phyloP scores from a whole-genome alignment of 1,140 invertebrate genomes.

The Danaus plexippus region DNA sequence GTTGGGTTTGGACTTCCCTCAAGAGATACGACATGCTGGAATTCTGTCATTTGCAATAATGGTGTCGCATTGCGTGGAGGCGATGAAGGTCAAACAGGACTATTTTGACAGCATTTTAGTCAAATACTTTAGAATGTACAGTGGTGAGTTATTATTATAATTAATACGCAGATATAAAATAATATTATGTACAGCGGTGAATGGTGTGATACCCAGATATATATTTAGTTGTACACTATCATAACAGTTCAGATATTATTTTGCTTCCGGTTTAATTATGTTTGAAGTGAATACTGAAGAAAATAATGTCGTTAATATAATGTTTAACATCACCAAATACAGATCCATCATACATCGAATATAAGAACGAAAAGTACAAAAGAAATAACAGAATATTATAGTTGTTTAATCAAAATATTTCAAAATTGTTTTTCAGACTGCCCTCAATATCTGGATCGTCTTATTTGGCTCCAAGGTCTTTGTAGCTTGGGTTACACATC shows the following conservation, averaged over 20 bases:
- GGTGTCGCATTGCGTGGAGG: conserved; percentile 77
- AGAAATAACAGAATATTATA: neutral
- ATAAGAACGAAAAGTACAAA: conserved; percentile 11
- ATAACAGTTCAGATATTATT: too few relatives aligned
- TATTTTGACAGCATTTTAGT: conserved; percentile 80
- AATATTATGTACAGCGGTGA: conserved; percentile 58
- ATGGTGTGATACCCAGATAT: too few relatives aligned
- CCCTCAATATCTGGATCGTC: conserved; percentile 76
- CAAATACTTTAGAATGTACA: conserved; percentile 77
- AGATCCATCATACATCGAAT: too few relatives aligned
- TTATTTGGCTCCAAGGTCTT: conserved; percentile 80
- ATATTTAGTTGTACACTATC: too few relatives aligned
- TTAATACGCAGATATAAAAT: too few relatives aligned
- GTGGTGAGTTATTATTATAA: conserved; percentile 30
- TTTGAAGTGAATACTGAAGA: too few relatives aligned
- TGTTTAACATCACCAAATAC: too few relatives aligned
- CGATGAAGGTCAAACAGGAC: conserved; percentile 71
- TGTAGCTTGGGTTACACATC: conserved; percentile 52
- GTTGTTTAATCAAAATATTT: conserved; percentile 1
- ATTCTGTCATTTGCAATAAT: conserved; percentile 80
- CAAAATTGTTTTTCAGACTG: conserved; percentile 66
- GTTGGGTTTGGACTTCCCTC: conserved; percentile 47
- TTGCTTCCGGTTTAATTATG: too few relatives aligned
- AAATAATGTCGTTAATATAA: too few relatives aligned
- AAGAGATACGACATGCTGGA: conserved; percentile 76